A percentile compares a stretch with the other conserved stretches of the same genome.
phyloP scores from a whole-genome alignment of 2,888 invertebrate genomes.

The Platynereis dumerilii region DNA sequence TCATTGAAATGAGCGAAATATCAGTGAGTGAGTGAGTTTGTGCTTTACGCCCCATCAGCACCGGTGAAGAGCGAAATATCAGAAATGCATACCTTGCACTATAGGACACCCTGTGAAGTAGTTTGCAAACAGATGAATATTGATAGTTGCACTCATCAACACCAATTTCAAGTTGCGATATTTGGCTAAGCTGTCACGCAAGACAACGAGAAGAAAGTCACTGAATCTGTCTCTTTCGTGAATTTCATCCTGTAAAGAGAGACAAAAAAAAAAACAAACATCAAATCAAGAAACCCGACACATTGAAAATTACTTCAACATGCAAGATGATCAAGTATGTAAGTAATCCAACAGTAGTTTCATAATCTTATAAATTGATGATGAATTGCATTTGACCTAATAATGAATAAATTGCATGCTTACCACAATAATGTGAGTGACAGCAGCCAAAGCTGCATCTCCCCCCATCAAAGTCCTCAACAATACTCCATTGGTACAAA shows the following conservation, averaged over 20 bases:
- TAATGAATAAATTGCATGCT: conserved; percentile 40
- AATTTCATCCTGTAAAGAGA: conserved; percentile 86
- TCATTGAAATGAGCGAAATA: no score
- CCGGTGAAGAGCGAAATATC: background rate
- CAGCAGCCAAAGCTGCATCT: conserved; percentile 73
- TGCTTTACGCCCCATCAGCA: no score
- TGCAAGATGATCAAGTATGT: no score
- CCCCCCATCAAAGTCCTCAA: conserved; percentile 86
- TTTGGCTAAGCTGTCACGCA: conserved; percentile 76
- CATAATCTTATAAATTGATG: no score
- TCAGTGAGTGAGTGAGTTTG: no score
- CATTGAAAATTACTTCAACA: no score
- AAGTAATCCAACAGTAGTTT: no score
- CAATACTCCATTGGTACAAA: conserved; percentile 90
- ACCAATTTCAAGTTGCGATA: conserved; percentile 80
- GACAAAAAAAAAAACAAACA: no score
- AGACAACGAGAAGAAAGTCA: conserved; percentile 87
- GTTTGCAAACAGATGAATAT: conserved; percentile 78
- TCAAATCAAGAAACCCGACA: no score
- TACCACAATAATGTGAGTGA: conserved; percentile 75
- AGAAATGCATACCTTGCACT: conserved; percentile 67
- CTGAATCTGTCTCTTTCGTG: conserved; percentile 93
- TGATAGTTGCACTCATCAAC: conserved; percentile 94
- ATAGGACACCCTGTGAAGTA: conserved; percentile 86
- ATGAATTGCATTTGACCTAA: no score